phyloP scores from a whole-genome alignment of 2,888 invertebrate species.

The Drosophila kuntzei region DNA sequence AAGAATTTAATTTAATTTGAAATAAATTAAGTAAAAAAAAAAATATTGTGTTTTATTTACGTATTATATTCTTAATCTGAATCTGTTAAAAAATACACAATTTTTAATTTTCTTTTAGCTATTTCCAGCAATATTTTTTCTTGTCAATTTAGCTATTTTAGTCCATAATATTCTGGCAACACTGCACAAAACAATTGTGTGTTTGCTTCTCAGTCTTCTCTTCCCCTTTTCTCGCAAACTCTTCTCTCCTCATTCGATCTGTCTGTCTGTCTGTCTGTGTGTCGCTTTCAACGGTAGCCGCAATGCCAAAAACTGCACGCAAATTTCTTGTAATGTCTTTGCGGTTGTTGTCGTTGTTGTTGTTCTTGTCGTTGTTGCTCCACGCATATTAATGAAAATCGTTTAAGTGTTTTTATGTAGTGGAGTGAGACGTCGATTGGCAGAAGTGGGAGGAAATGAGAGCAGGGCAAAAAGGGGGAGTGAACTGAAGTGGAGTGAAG shows the following conservation, averaged over 20 bases:
- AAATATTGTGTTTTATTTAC: too few relatives aligned
- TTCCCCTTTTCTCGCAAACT: too few relatives aligned
- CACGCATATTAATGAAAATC: conserved; percentile 74
- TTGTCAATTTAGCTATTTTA: too few relatives aligned
- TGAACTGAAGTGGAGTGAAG: conserved; percentile 1
- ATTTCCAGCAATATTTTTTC: too few relatives aligned
- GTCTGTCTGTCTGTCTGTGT: neutral
- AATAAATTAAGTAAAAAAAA: too few relatives aligned
- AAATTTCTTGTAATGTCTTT: conserved; percentile 65
- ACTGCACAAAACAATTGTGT: conserved; percentile 23
- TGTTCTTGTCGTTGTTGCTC: conserved; percentile 37
- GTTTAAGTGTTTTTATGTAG: conserved; percentile 58
- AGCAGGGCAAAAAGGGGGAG: neutral
- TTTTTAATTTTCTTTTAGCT: too few relatives aligned
- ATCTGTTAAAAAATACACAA: too few relatives aligned
- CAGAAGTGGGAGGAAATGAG: conserved; percentile 20
- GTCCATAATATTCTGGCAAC: too few relatives aligned
- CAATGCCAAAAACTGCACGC: conserved; percentile 65
- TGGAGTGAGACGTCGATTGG: conserved; percentile 21
- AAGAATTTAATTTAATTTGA: too few relatives aligned
- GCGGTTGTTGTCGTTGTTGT: conserved; percentile 36
- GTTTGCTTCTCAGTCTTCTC: neutral
- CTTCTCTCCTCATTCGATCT: neutral
- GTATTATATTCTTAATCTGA: too few relatives aligned
- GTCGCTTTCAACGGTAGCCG: conserved; percentile 37